A percentile compares a stretch with the other conserved stretches of the same genome.
Evolutionary conservation across 2,888 invertebrate genomes (phyloP).

Genomic region (Tiphia femorata): DNA sequence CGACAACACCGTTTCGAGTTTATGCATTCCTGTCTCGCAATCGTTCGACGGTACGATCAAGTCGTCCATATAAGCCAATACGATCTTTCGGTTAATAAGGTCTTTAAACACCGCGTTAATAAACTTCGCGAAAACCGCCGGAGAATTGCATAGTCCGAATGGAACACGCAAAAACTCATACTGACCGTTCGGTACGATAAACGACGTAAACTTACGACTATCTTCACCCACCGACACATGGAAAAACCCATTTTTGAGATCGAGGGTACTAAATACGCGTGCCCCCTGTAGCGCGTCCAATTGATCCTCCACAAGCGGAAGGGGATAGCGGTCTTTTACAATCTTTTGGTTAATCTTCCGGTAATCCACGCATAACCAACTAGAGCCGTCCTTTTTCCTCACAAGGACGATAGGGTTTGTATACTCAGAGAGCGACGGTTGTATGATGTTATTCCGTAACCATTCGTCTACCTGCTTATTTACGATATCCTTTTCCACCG

Average conservation of each 20-base stretch:
- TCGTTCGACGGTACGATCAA: too few relatives aligned
- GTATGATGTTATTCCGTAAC: too few relatives aligned
- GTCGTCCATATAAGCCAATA: not conserved
- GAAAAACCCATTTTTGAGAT: too few relatives aligned
- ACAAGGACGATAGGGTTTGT: constrained; percentile 6
- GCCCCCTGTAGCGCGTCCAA: too few relatives aligned
- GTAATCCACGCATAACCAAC: not conserved
- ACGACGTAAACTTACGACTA: not conserved
- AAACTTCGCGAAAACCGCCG: not conserved
- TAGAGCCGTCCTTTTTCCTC: not conserved
- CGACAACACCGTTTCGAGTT: not conserved
- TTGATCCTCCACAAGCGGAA: not conserved
- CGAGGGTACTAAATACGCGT: too few relatives aligned
- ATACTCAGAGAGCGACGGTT: constrained; percentile 19
- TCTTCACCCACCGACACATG: not conserved
- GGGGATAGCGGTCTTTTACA: not conserved
- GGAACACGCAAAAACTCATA: not conserved
- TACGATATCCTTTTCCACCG: too few relatives aligned
- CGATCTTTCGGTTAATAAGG: too few relatives aligned
- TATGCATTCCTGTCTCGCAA: not conserved
- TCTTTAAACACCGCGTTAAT: not conserved
- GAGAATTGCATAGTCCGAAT: not conserved
- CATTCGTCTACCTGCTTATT: too few relatives aligned
- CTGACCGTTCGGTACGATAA: not conserved
- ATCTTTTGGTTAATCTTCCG: too few relatives aligned